A percentile compares a stretch with the other conserved stretches of the same genome.
These are phyloP conservation scores for Coelopa pilipes DNA, from an alignment of 2,888 invertebrate species.

Conservation along the genomic window DNA sequence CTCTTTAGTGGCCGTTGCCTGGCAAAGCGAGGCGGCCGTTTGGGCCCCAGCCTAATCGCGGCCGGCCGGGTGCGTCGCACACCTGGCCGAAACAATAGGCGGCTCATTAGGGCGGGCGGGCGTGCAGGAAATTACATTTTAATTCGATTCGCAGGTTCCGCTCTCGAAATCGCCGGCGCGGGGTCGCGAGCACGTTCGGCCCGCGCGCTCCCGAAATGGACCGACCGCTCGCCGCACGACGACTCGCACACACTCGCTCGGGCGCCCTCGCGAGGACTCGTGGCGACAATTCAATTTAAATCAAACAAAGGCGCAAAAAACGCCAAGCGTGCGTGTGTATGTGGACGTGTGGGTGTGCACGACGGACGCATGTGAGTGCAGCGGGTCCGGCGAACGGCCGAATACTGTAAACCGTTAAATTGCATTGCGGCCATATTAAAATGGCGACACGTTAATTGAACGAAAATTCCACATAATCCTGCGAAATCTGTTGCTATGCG, in stretches of 20 bases:
- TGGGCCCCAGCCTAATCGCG: background rate
- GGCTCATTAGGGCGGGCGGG: background rate
- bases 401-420: conserved; percentile 28
- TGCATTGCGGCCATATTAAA: conserved; percentile 26
- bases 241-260: background rate
- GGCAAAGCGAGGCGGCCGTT: too few relatives aligned
- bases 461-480: conserved; percentile 32
- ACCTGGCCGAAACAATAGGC: conserved; percentile 8
- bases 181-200: background rate
- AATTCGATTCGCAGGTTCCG: conserved; percentile 28
- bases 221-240: background rate
- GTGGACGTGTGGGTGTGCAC: background rate
- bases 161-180: background rate
- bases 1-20: too few relatives aligned
- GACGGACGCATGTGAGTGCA: background rate
- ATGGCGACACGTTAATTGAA: conserved; percentile 34
- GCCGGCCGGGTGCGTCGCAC: background rate
- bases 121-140: conserved; percentile 22
- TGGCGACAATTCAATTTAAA: background rate
- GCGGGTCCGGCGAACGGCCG: background rate
- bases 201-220: background rate
- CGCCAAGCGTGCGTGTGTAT: background rate
- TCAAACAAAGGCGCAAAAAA: background rate
- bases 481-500: conserved; percentile 17
- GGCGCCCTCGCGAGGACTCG: background rate